Percentiles rank a stretch among this genome's conserved stretches.
Conservation (phyloP, 2,113 vertebrate genomes). For the Ifrita kowaldi region DNA sequence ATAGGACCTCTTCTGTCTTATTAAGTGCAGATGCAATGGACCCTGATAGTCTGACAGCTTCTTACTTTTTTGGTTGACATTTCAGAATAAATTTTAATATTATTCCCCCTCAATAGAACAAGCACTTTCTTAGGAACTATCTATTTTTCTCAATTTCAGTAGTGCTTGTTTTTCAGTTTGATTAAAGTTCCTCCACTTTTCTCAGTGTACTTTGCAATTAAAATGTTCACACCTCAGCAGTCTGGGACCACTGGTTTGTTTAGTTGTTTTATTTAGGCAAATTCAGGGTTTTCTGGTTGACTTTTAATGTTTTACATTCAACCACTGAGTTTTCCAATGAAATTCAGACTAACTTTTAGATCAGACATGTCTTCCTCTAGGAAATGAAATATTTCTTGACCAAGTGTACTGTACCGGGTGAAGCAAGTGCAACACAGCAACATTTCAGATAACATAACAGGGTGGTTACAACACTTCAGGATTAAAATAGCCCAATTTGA, state of each 20-base stretch:
- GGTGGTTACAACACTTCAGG: not conserved
- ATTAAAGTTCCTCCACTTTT: not conserved
- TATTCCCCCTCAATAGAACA: not conserved
- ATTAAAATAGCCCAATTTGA: not conserved
- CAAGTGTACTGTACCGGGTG: not conserved
- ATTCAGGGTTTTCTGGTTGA: not conserved
- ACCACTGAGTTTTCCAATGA: not conserved
- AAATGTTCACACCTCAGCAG: not conserved
- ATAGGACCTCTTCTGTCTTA: not conserved
- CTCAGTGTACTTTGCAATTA: not conserved
- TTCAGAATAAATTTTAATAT: not conserved
- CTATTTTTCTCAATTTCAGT: not conserved
- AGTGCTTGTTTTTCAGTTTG: not conserved
- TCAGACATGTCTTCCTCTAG: not conserved
- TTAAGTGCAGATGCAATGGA: not conserved
- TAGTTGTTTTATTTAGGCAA: not conserved
- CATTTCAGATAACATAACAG: not conserved
- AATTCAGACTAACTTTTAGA: not conserved
- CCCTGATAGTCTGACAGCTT: not conserved
- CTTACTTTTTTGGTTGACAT: not conserved
- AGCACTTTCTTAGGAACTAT: not conserved
- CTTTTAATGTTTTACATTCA: not conserved
- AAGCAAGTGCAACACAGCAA: not conserved
- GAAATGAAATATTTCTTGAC: not conserved
- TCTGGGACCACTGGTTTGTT: not conserved